Evolutionary conservation across 2,888 invertebrate genomes (phyloP).

Genomic region (Drepanosiphum platanoidis): DNA sequence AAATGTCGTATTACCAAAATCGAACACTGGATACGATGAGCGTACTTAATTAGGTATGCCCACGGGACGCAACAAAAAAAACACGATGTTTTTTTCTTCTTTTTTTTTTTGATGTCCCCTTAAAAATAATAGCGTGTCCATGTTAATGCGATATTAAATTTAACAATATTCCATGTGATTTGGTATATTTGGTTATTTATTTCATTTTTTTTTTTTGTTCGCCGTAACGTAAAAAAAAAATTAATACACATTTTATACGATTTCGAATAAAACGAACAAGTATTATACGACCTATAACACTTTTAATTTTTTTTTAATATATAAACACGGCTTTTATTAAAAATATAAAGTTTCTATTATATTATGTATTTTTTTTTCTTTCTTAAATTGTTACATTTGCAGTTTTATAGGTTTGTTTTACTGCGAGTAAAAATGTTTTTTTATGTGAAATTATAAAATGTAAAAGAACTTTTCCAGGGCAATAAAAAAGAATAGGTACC

Average conservation of each 20-base stretch:
- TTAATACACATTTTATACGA: background rate
- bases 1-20: conserved; percentile 1
- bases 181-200: conserved; percentile 5
- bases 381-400: conserved; percentile 45
- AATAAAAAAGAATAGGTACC: conserved; percentile 33
- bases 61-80: background rate
- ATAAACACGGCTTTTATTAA: conserved; percentile 29
- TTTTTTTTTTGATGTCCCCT: background rate
- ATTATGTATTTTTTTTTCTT: background rate
- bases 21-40: background rate
- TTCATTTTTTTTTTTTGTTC: background rate
- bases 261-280: background rate
- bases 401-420: conserved; percentile 37
- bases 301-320: conserved; percentile 30
- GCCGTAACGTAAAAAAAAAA: background rate
- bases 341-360: conserved; percentile 18
- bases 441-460: conserved; percentile 10
- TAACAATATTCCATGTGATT: background rate
- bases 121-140: background rate
- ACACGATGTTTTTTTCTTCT: conserved; percentile 5
- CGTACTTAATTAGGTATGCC: background rate
- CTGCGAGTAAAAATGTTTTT: conserved; percentile 19
- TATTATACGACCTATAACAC: conserved; percentile 6
- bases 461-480: conserved; percentile 22
- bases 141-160: background rate